Percentiles rank a stretch among this genome's conserved stretches.
Evolutionary conservation across 1,140 invertebrate species (phyloP).

Genomic region (Mylabris phalerata): DNA sequence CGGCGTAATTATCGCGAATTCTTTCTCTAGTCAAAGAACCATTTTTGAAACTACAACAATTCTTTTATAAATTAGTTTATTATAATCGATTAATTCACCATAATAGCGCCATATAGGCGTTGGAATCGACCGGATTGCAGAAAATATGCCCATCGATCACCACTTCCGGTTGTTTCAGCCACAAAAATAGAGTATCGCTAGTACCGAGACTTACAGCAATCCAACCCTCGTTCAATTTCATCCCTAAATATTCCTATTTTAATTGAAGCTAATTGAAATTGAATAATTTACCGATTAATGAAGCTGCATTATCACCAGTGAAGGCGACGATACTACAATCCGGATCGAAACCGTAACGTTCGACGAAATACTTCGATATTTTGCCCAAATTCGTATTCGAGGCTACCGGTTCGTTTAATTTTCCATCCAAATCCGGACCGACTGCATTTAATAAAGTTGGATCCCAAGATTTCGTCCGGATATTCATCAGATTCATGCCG

Average conservation of each 20-base stretch:
- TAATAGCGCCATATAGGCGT: constrained; percentile 82
- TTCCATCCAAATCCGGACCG: constrained; percentile 59
- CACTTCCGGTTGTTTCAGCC: constrained; percentile 59
- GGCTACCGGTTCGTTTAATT: constrained; percentile 67
- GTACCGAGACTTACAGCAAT: constrained; percentile 87
- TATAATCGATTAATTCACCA: constrained; percentile 51
- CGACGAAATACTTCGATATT: constrained; percentile 72
- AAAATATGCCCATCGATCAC: constrained; percentile 77
- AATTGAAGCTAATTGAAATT: background rate
- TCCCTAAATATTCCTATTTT: constrained; percentile 48
- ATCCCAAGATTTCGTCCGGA: constrained; percentile 73
- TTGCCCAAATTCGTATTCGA: constrained; percentile 62
- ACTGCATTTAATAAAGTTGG: constrained; percentile 65
- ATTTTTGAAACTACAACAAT: constrained; percentile 76
- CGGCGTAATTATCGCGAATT: constrained; percentile 67
- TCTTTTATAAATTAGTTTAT: background rate
- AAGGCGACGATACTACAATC: constrained; percentile 80
- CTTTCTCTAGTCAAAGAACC: constrained; percentile 84
- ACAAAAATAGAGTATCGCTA: constrained; percentile 86
- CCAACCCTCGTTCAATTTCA: constrained; percentile 73
- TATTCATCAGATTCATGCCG: constrained; percentile 94
- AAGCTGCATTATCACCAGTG: constrained; percentile 91
- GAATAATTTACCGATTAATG: constrained; percentile 58
- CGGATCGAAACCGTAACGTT: constrained; percentile 74
- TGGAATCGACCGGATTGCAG: constrained; percentile 70